A percentile compares a stretch with the other conserved stretches of the same genome.
Conservation (phyloP, 2,888 invertebrate genomes). For the Ethmia dodecea region DNA sequence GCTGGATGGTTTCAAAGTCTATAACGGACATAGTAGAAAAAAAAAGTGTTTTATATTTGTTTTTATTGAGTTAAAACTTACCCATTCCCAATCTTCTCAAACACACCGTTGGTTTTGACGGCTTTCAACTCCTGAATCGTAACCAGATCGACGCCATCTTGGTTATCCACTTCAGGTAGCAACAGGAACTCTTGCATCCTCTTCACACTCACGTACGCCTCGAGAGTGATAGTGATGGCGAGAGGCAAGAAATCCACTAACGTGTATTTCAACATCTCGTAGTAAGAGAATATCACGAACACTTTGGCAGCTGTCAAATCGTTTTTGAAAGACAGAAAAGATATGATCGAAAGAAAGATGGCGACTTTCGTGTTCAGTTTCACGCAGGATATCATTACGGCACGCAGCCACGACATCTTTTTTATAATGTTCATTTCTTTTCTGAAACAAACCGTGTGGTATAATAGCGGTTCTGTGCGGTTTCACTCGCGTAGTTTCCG, state of each 20-base stretch:
- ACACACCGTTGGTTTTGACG: slow-evolving; percentile 39
- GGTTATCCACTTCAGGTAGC: slow-evolving; percentile 51
- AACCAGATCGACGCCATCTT: slow-evolving; percentile 52
- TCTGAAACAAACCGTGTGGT: slow-evolving; percentile 58
- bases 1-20: no score
- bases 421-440: slow-evolving; percentile 83
- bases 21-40: no score
- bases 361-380: slow-evolving; percentile 88
- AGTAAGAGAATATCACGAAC: slow-evolving; percentile 88
- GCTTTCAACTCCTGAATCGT: slow-evolving; percentile 42
- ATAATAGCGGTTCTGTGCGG: no score
- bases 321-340: slow-evolving; percentile 81
- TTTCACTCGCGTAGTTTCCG: no score
- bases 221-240: slow-evolving; percentile 86
- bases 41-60: no score
- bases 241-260: slow-evolving; percentile 89
- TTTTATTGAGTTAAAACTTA: no score
- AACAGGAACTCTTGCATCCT: slow-evolving; percentile 83
- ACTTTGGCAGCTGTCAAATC: slow-evolving; percentile 85
- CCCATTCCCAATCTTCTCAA: slow-evolving; percentile 69
- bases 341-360: slow-evolving; percentile 84
- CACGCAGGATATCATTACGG: slow-evolving; percentile 83
- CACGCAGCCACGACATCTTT: slow-evolving; percentile 82
- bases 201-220: slow-evolving; percentile 84
- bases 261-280: slow-evolving; percentile 86